Conservation (phyloP, 2,797 vertebrate genomes). For the Spinibarbus caldwelli region DNA sequence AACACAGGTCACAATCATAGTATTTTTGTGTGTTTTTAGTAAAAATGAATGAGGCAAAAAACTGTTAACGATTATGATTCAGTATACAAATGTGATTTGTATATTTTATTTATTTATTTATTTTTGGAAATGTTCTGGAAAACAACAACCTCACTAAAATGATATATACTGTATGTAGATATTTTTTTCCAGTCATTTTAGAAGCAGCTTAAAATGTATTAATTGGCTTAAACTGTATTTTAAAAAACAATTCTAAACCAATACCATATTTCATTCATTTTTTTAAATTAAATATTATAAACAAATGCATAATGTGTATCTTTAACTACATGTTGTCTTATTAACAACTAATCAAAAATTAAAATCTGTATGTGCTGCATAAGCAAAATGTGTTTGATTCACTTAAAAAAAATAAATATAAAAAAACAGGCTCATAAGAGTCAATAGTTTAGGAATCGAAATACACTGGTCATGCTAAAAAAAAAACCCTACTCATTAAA, state of each 20-base stretch:
- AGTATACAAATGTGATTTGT: too few relatives aligned
- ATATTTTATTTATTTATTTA: neutral
- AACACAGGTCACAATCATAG: too few relatives aligned
- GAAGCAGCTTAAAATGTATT: neutral
- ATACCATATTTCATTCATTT: neutral
- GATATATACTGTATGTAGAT: too few relatives aligned
- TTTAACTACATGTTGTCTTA: too few relatives aligned
- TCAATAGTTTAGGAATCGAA: neutral
- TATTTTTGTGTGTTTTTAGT: too few relatives aligned
- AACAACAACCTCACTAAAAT: neutral
- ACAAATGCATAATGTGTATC: too few relatives aligned
- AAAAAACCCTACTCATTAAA: neutral
- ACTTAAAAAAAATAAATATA: neutral
- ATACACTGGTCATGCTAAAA: neutral
- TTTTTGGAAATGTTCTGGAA: neutral
- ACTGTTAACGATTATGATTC: too few relatives aligned
- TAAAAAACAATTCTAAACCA: too few relatives aligned
- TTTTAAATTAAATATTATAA: neutral
- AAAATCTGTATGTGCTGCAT: neutral
- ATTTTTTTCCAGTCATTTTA: neutral
- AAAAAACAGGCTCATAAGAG: too few relatives aligned
- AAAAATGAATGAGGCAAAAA: too few relatives aligned
- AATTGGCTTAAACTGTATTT: neutral
- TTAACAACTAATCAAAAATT: too few relatives aligned
- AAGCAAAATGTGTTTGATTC: neutral